A percentile compares a stretch with the other conserved stretches of the same genome.
Evolutionary conservation across 2,797 vertebrate species (phyloP).

Genomic region (Gallinago nigripennis): DNA sequence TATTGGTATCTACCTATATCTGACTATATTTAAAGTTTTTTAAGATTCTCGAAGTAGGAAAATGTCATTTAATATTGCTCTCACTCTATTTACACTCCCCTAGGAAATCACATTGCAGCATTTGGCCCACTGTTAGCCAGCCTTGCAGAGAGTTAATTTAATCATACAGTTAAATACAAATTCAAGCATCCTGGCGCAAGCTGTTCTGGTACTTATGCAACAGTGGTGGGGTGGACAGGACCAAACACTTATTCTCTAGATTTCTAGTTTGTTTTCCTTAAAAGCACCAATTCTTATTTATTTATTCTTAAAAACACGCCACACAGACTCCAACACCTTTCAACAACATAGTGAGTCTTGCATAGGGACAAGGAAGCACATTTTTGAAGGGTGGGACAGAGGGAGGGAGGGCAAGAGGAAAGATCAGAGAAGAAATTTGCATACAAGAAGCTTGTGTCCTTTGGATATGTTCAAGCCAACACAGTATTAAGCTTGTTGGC

Average conservation of each 20-base stretch:
- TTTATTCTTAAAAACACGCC: background rate
- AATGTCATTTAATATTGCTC: background rate
- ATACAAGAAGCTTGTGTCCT: background rate
- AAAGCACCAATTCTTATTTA: background rate
- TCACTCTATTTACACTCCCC: background rate
- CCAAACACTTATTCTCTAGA: background rate
- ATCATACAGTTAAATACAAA: background rate
- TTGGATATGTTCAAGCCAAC: background rate
- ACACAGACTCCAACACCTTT: background rate
- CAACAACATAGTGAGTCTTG: background rate
- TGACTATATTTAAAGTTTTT: rapidly evolving
- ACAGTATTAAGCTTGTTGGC: background rate
- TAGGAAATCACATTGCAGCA: background rate
- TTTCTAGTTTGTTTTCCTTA: background rate
- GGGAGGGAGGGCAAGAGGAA: background rate
- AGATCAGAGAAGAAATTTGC: slow-evolving; percentile 20
- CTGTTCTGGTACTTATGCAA: rapidly evolving
- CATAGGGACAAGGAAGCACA: background rate
- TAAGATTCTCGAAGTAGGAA: background rate
- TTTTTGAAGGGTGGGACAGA: background rate
- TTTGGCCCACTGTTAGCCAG: background rate
- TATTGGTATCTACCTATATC: too few species aligned
- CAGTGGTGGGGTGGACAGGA: rapidly evolving
- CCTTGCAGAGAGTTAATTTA: background rate
- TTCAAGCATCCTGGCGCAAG: background rate